Evolutionary conservation across 2,888 invertebrate species (phyloP).

Genomic region (Oscheius sp.): DNA sequence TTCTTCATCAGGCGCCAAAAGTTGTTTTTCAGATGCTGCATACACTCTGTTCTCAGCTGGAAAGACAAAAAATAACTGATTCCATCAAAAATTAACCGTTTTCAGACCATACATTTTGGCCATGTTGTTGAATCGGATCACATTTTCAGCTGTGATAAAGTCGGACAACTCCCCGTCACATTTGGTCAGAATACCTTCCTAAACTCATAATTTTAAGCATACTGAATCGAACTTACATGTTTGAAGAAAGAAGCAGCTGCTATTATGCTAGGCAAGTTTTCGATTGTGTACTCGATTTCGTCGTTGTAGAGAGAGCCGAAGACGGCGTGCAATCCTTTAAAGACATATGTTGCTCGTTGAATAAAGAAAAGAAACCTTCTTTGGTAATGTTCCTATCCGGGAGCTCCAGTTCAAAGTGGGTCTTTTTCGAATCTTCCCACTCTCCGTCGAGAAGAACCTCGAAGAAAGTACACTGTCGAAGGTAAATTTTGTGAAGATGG

Average conservation of each 20-base stretch:
- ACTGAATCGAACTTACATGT: conserved; percentile 41
- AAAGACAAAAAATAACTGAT: conserved; percentile 6
- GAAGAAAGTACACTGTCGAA: conserved; percentile 78
- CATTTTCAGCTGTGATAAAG: conserved; percentile 45
- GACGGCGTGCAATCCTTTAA: conserved; percentile 61
- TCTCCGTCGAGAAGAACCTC: conserved; percentile 50
- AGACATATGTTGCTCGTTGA: too few relatives aligned
- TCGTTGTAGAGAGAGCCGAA: conserved; percentile 66
- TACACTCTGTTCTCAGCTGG: conserved; percentile 22
- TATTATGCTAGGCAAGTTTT: conserved; percentile 56
- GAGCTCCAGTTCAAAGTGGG: conserved; percentile 47
- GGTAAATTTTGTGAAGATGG: conserved; percentile 84
- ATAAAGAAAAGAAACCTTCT: conserved; percentile 41
- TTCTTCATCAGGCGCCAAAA: conserved; percentile 58
- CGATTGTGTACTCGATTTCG: conserved; percentile 62
- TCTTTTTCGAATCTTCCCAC: conserved; percentile 60
- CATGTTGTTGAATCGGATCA: conserved; percentile 48
- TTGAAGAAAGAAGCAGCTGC: conserved; percentile 61
- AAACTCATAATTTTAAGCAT: not conserved
- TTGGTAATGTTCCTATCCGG: conserved; percentile 58
- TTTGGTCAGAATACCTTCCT: conserved; percentile 53
- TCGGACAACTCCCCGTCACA: conserved; percentile 58
- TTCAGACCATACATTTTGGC: conserved; percentile 52
- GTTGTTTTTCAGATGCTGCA: conserved; percentile 40
- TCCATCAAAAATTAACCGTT: conserved; percentile 20